These are phyloP conservation scores for Ceratosolen fusciceps DNA, from an alignment of 1,140 invertebrate genomes.

Conservation along the genomic window DNA sequence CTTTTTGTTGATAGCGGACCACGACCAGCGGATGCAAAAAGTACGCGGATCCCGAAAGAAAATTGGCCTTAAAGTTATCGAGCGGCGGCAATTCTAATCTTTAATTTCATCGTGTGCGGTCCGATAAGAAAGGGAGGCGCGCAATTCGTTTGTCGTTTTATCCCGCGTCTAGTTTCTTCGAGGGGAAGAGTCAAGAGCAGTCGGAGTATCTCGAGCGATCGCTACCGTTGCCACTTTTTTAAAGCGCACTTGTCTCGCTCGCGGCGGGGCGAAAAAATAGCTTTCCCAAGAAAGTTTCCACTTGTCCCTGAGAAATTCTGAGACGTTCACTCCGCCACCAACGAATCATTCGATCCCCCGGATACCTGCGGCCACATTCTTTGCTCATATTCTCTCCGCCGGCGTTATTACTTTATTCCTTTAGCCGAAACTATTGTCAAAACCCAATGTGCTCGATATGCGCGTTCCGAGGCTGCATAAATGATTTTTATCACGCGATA, in stretches of 20 bases:
- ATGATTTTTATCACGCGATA: too few relatives aligned
- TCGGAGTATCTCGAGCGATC: neutral
- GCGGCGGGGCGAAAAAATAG: neutral
- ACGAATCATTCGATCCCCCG: slow-evolving; percentile 37
- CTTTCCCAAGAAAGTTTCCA: slow-evolving; percentile 37
- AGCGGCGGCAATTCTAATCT: neutral
- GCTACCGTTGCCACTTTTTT: slow-evolving; percentile 34
- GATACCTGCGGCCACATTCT: slow-evolving; percentile 25
- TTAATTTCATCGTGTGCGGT: slow-evolving; percentile 1
- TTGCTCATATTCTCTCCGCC: slow-evolving; percentile 12
- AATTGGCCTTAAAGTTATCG: neutral
- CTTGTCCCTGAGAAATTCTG: slow-evolving; percentile 43
- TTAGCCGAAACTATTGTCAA: neutral
- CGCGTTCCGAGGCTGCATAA: too few relatives aligned
- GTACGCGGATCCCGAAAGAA: neutral
- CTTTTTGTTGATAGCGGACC: neutral
- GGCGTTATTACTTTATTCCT: neutral
- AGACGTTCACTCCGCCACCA: too few relatives aligned
- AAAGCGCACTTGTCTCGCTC: slow-evolving; percentile 30
- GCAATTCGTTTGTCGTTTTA: slow-evolving; percentile 29
- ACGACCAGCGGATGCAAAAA: neutral
- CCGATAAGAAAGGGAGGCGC: neutral
- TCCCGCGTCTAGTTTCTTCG: slow-evolving; percentile 4
- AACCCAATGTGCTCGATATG: neutral
- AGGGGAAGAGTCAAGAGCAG: too few relatives aligned